Evolutionary conservation across 1,140 invertebrate species (phyloP), one percentile per base, ranked within the genome.

Genomic region (Copidosoma floridanum): DNA sequence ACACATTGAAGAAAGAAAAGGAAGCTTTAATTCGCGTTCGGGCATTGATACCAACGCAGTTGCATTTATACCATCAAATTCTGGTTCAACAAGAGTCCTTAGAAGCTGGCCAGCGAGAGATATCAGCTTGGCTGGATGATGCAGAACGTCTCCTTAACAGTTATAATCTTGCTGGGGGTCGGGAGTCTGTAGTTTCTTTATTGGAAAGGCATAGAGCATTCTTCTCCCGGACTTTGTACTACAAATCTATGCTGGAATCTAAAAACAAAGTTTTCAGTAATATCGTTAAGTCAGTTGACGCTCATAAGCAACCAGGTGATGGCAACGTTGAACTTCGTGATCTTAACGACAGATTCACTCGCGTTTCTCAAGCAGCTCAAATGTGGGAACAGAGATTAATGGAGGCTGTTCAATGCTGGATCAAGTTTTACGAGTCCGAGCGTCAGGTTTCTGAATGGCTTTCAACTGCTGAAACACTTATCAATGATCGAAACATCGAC

Each of bases 261-360:
- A 95, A 95, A 77, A 96, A 95, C 75, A 95, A 96, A 80, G 88
- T 96, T n/a, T 89, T 94, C 76, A 86, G 88, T 63, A 94, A 88
- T 68, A 90, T 97, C n/a, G 82, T 90, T 0, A 89, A 90, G 68
- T 85, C 90, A 0, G 86, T 91, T 3, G 87, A 90, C 44, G 69
- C 68, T 50, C 81, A 85, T 57, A 86, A 87, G 63, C 86, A 87
- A 57, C 88, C 86, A 63, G 83, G 89, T 4, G 88, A 92, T 67
- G 83, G 84, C 0, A 86, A 89, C 16, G 86, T 89, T 61, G 84
- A 87, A 7, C 89, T 97, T 84, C 82, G 86, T 26, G 82, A 89
- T 48, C 72, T 95, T 1, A 95, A 95, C 73, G 86, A 92, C n/a
- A 82, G 92, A 65, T 96, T 95, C 72, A 81, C 85, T 5, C 83